phyloP scores from a whole-genome alignment of 2,113 vertebrate genomes.

The Aldabrachelys gigantea region DNA sequence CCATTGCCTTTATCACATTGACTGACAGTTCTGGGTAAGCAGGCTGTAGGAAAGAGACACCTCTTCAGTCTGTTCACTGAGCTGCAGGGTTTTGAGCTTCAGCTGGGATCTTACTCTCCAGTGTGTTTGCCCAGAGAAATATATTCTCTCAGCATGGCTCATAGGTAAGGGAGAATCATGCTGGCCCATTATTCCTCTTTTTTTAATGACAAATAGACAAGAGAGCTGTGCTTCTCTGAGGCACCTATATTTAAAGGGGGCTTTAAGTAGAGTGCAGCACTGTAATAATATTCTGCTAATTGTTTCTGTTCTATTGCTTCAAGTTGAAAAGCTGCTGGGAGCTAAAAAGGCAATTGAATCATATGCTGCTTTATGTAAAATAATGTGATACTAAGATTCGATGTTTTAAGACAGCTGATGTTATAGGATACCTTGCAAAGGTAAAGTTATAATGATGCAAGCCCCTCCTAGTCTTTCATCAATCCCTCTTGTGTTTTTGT shows the following conservation, averaged over 20 bases:
- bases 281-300: neutral
- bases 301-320: neutral
- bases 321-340: neutral
- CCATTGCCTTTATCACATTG: neutral
- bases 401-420: neutral
- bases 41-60: neutral
- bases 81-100: neutral
- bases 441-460: neutral
- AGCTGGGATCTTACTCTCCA: neutral
- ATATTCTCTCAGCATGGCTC: neutral
- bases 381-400: neutral
- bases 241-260: neutral
- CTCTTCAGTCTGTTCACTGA: neutral
- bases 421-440: neutral
- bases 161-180: conserved; percentile 34
- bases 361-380: neutral
- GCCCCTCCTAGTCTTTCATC: neutral
- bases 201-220: accelerated
- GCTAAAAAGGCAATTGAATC: neutral
- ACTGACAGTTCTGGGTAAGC: neutral
- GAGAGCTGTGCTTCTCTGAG: neutral
- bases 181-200: neutral
- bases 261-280: neutral
- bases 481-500: neutral
- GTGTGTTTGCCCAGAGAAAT: neutral